phyloP scores from a whole-genome alignment of 2,113 vertebrate species.

The Hydropotes inermis region DNA sequence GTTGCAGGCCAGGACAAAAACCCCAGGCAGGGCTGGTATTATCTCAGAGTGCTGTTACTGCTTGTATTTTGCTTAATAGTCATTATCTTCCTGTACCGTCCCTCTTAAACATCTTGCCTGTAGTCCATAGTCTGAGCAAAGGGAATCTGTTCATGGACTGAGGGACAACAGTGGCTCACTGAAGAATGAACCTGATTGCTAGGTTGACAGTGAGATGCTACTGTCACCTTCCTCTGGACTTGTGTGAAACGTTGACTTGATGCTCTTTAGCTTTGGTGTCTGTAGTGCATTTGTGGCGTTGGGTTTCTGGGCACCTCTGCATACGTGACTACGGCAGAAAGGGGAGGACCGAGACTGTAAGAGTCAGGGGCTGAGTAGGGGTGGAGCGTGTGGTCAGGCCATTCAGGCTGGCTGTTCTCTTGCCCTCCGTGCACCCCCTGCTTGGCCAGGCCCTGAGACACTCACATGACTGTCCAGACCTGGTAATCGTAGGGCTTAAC shows the following conservation, averaged over 20 bases:
- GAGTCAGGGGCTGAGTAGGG: neutral
- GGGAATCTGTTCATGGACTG: neutral
- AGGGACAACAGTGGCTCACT: neutral
- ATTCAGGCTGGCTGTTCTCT: neutral
- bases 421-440: neutral
- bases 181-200: neutral
- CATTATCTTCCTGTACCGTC: fast-evolving
- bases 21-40: neutral
- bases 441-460: neutral
- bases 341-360: neutral
- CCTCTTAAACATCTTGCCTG: neutral
- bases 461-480: neutral
- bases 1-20: neutral
- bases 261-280: neutral
- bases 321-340: neutral
- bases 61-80: neutral
- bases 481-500: neutral
- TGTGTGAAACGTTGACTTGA: neutral
- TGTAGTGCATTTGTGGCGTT: neutral
- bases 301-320: too few relatives aligned
- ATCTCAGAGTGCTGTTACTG: neutral
- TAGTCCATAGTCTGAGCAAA: neutral
- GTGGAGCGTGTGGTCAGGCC: neutral
- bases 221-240: neutral
- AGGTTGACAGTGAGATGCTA: neutral